Conservation (phyloP, 1,140 invertebrate species). For the Pinna nobilis region DNA sequence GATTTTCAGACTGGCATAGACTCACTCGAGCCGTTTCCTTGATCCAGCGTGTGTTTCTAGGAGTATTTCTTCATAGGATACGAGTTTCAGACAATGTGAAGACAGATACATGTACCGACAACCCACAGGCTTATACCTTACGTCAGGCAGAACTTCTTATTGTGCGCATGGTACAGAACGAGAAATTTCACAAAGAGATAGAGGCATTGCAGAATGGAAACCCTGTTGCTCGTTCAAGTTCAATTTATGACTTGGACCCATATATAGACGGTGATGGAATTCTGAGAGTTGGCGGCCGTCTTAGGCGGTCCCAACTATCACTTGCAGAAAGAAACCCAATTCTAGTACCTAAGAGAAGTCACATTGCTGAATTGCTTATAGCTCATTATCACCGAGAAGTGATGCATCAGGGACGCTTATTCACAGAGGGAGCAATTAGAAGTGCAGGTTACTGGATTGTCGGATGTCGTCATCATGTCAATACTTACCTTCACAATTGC, state of each 20-base stretch:
- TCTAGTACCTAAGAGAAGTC: slow-evolving; percentile 1
- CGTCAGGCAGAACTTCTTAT: not conserved
- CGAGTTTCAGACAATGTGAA: not conserved
- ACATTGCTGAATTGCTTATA: slow-evolving; percentile 16
- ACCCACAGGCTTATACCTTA: not conserved
- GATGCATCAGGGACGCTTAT: slow-evolving; percentile 12
- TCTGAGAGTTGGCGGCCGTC: slow-evolving; percentile 21
- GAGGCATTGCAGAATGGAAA: not conserved
- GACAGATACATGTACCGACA: not conserved
- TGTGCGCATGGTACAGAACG: slow-evolving; percentile 3
- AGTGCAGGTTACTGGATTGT: slow-evolving; percentile 27
- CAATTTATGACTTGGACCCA: not conserved
- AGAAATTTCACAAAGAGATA: slow-evolving; percentile 2
- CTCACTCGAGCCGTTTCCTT: not conserved
- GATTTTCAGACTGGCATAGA: slow-evolving; percentile 1
- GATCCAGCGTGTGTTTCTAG: no score
- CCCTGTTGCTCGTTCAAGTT: not conserved
- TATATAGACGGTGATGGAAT: slow-evolving; percentile 11
- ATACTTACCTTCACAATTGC: no score
- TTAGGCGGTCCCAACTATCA: not conserved
- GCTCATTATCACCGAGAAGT: slow-evolving; percentile 6
- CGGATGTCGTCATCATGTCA: no score
- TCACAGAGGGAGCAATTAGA: slow-evolving; percentile 18
- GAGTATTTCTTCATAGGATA: no score
- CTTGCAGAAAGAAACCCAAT: slow-evolving; percentile 6